Evolutionary conservation across 2,113 vertebrate species (phyloP), one percentile per base, ranked within the genome.

Genomic region (Leptobrachium ailaonicum): DNA sequence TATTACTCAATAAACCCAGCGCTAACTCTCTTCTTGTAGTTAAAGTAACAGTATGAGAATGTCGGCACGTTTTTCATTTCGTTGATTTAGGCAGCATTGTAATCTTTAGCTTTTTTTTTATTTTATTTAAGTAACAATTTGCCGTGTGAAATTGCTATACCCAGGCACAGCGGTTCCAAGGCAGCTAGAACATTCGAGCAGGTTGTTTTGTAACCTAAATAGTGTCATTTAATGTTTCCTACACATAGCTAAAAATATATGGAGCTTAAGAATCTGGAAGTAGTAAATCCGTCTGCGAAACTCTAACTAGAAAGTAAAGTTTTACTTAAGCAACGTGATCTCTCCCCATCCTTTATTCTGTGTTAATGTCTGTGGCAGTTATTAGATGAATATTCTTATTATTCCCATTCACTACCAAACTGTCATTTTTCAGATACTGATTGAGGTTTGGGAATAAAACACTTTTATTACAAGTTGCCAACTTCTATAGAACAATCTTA

Each of bases 401-500:
- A 83, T 90, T 88, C 75, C 76, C 20, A 41, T 89, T 89, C 80
- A 79, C 73, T 82, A 82, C 90, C 84, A 79, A 85, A 75, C 82
- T 89, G 85, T 86, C 82, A 83, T 85, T 89, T 87, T 89, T 86
- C 20, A 32, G 86, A 88, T 89, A 85, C 77, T 90, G 88, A 89
- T 88, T 86, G 90, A 90, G 89, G 85, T 87, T 89, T 87, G 72
- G 82, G 84, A 91, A 91, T 88, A 88, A 89, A 90, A 75, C 81
- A 83, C 82, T 85, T 87, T 84, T 88, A 88, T 91, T 90, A 88
- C 77, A 87, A 73, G 83, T 87, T 90, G 86, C 88, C 87, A 87
- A 4, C 82, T 89, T 89, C 83, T 86, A 83, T 87, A 81, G 82
- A 80, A 80, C 80, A 85, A 72, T 88, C 75, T 88, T 84, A 83